Evolutionary conservation across 1,140 invertebrate species (phyloP), one percentile per base, ranked within the genome.

Genomic region (Proctacanthus coquilletti): DNA sequence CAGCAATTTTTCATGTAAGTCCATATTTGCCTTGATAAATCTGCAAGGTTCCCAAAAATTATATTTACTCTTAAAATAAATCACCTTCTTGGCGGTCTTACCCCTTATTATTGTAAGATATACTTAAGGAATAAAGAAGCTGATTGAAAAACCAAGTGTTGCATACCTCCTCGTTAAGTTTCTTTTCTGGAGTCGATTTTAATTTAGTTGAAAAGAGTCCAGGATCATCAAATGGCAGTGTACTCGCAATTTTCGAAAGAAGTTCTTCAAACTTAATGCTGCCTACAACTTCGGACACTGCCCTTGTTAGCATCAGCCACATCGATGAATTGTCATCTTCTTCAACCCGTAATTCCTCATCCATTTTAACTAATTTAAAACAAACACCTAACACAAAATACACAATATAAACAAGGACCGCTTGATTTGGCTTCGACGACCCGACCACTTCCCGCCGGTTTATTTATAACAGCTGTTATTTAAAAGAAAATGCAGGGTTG

Each of bases 201-300:
- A 23, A 8, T 23, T 5, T 4, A 21, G 10, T 20, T 18, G 19
- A 11, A 17, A 36, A 36, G 19, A 36, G 14, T 5, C 35, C 35
- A 4, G 35, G 35, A 36, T 36, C 35, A 14, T 36, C 35, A 18
- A 18, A 36, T 3, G 35, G 20, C 9, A 36, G 6, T 15, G 20
- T 23, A 5, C 21, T 40, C 20, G 15, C 19, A 3, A 40, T 19
- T 32, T 20, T 40, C 4, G 3, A 5, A 36, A 40, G 19, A 3
- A 34, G 11, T 21, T 4, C 23, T n/a, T 36, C 35, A 8, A 27
- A 27, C 8, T 27, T 8, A 13, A 13, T 9, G 13, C 23, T 27
- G 23, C 13, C 23, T 8, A 27, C 13, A 27, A 9, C 13, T 27
- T 27, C 23, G 8, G 13, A 8, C 8, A 27, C 13, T 27, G 23